Evolutionary conservation across 2,797 vertebrate species (phyloP), one percentile per base, ranked within the genome.

Genomic region (Leptatherina wallacei): DNA sequence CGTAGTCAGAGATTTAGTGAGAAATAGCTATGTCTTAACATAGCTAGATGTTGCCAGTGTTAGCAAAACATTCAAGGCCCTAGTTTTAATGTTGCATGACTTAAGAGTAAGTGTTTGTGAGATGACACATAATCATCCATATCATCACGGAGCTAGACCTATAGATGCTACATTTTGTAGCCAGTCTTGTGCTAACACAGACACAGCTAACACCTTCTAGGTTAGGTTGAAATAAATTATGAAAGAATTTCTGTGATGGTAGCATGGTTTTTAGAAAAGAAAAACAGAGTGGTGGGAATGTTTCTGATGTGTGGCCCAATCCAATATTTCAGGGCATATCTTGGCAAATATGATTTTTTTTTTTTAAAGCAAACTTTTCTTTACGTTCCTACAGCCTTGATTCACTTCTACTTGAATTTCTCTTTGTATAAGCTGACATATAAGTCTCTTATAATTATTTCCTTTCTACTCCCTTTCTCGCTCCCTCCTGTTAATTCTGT

Each of bases 401-500:
- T 76, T 73, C 29, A 35, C 58, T 73, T 49, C 30, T 55, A 33
- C 30, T 44, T 65, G 71, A 81, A 64, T 81, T 64, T 51, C 61
- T 69, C 51, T 55, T 24, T 47, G 11, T 51, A 24, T 22, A 66
- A 65, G 42, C 32, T 62, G 59, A 68, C 61, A 64, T 20, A 72
- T 62, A 55, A 51, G 59, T 63, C 55, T 69, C 44, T 84, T 35
- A 14, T 81, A 85, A 89, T 79, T 82, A 85, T 80, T 73, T 81
- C 65, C 54, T 56, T 69, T 76, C 57, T 57, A n/a, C n/a, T n/a
- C n/a, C n/a, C 61, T 18, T 61, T 73, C 69, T 66, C 64, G 40
- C 51, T 67, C 54, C 44, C 82, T 78, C 61, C 42, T 59, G 44
- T 77, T 91, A 84, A 89, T 88, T 85, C 78, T 9, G 20, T 79